Conservation (phyloP, 1,140 invertebrate genomes). For the Zaprionus taronus region DNA sequence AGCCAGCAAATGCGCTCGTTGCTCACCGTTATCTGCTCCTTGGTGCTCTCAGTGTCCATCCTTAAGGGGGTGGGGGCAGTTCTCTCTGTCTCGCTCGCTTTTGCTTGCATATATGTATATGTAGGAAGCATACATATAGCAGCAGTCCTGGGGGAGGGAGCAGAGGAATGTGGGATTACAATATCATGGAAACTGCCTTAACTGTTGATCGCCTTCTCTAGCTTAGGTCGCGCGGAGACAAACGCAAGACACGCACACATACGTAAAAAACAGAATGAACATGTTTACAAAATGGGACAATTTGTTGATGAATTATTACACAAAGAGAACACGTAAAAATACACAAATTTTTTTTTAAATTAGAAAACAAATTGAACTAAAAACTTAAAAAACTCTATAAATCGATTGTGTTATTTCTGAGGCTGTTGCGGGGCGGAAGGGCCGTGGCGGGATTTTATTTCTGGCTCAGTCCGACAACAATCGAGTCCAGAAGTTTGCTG, state of each 20-base stretch:
- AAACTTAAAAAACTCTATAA: slow-evolving; percentile 10
- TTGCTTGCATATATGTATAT: slow-evolving; percentile 28
- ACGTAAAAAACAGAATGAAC: neutral
- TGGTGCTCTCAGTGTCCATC: slow-evolving; percentile 58
- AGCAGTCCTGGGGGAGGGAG: slow-evolving; percentile 7
- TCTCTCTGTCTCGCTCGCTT: neutral
- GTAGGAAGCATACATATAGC: slow-evolving; percentile 30
- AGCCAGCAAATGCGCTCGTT: slow-evolving; percentile 81
- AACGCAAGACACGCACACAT: slow-evolving; percentile 28
- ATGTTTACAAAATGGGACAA: slow-evolving; percentile 12
- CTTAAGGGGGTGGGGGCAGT: neutral
- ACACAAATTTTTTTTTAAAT: slow-evolving; percentile 61
- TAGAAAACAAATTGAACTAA: slow-evolving; percentile 79
- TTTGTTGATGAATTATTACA: slow-evolving; percentile 31
- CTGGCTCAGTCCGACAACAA: slow-evolving; percentile 58
- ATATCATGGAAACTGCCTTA: slow-evolving; percentile 27
- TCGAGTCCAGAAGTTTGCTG: slow-evolving; percentile 78
- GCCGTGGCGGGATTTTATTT: slow-evolving; percentile 36
- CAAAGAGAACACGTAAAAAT: slow-evolving; percentile 58
- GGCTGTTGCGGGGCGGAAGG: neutral
- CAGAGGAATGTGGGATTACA: neutral
- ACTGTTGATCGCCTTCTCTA: slow-evolving; percentile 26
- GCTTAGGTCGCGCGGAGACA: slow-evolving; percentile 27
- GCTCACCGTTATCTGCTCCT: slow-evolving; percentile 54
- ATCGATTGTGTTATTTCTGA: neutral